phyloP scores from a whole-genome alignment of 2,797 vertebrate species.

The Danio aesculapii region DNA sequence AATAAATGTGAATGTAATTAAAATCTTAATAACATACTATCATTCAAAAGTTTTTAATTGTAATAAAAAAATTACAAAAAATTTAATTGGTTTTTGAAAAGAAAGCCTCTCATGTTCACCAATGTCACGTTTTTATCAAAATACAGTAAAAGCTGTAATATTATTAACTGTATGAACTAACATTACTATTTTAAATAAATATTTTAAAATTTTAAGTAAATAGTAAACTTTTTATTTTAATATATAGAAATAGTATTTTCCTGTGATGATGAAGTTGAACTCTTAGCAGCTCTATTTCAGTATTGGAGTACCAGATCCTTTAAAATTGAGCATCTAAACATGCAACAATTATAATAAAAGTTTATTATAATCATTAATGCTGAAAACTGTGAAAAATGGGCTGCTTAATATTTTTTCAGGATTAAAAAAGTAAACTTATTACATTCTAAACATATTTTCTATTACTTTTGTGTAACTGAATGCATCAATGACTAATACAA shows the following conservation, averaged over 20 bases:
- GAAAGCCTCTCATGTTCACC: background rate
- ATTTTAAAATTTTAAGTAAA: too few relatives aligned
- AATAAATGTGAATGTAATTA: too few relatives aligned
- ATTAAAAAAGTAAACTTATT: background rate
- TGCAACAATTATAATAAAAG: background rate
- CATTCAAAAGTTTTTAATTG: too few relatives aligned
- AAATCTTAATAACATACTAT: background rate
- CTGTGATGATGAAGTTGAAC: background rate
- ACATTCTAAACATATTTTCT: background rate
- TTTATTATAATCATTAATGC: too few relatives aligned
- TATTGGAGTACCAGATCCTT: background rate
- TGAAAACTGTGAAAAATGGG: too few relatives aligned
- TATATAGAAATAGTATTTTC: background rate
- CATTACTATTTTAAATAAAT: background rate
- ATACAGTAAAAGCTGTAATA: background rate
- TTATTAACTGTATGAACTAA: background rate
- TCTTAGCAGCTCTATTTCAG: background rate
- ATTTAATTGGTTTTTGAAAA: too few relatives aligned
- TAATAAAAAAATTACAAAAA: too few relatives aligned
- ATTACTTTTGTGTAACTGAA: background rate
- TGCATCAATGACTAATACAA: background rate
- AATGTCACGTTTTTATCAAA: background rate
- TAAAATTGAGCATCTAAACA: background rate
- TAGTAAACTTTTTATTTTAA: conserved; percentile 2
- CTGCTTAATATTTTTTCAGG: background rate